Evolutionary conservation across 2,113 vertebrate genomes (phyloP).

Genomic region (Pantherophis guttatus): DNA sequence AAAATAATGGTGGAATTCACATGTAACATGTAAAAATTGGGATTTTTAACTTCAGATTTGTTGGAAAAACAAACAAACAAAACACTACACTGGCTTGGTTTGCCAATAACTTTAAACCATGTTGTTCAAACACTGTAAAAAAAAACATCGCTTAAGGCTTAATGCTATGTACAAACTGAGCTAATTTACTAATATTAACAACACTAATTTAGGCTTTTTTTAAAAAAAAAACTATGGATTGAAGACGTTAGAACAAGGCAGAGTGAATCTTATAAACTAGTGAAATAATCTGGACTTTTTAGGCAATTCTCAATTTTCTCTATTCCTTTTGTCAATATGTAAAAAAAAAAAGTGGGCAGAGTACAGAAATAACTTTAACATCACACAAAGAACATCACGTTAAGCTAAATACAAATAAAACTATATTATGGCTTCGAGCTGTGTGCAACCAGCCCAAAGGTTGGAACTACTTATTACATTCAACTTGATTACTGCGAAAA

Average conservation of each 20-base stretch:
- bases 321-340: not conserved
- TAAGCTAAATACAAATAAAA: not conserved
- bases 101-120: not conserved
- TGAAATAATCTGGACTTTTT: not conserved
- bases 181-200: not conserved
- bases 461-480: not conserved
- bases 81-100: not conserved
- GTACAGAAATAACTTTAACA: not conserved
- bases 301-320: not conserved
- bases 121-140: not conserved
- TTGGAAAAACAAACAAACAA: not conserved
- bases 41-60: not conserved
- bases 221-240: not conserved
- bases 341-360: not conserved
- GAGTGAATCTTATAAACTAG: not conserved
- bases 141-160: not conserved
- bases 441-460: not conserved
- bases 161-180: not conserved
- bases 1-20: slow-evolving; percentile 34
- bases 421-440: not conserved
- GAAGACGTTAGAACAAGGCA: not conserved
- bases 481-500: not conserved
- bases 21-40: not conserved
- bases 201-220: not conserved
- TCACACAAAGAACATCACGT: not conserved